A percentile compares a stretch with the other conserved stretches of the same genome.
Evolutionary conservation across 2,113 vertebrate genomes (phyloP).

Genomic region (Thamnophis sirtalis): DNA sequence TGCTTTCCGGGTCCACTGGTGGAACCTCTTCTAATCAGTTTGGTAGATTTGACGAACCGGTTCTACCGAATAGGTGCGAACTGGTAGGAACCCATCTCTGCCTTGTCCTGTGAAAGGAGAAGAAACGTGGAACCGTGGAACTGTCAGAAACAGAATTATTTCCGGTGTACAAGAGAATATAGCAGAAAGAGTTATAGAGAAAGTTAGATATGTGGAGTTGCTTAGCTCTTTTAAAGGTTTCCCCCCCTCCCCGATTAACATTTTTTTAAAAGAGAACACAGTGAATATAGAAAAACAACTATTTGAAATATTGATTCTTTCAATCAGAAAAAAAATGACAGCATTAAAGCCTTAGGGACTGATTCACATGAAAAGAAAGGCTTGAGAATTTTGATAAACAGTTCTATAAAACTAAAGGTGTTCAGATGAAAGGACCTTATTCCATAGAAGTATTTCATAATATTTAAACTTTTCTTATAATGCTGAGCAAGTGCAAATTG

Average conservation of each 20-base stretch:
- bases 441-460: background rate
- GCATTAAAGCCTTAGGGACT: background rate
- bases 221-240: background rate
- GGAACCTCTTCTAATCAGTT: too few relatives aligned
- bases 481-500: background rate
- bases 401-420: background rate
- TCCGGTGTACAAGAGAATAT: background rate
- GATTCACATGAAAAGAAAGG: background rate
- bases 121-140: background rate
- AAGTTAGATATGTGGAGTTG: background rate
- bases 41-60: too few relatives aligned
- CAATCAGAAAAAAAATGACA: background rate
- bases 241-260: background rate
- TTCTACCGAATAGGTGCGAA: too few relatives aligned
- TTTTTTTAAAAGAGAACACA: background rate
- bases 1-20: too few relatives aligned
- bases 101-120: background rate
- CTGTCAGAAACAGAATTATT: background rate
- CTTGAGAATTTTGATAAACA: background rate
- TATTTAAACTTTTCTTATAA: background rate
- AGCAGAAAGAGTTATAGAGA: background rate
- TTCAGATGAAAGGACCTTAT: background rate
- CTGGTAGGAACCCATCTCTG: too few relatives aligned
- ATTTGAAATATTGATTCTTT: background rate
- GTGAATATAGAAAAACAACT: background rate